Evolutionary conservation across 2,888 invertebrate species (phyloP).

Genomic region (Macaria notata): DNA sequence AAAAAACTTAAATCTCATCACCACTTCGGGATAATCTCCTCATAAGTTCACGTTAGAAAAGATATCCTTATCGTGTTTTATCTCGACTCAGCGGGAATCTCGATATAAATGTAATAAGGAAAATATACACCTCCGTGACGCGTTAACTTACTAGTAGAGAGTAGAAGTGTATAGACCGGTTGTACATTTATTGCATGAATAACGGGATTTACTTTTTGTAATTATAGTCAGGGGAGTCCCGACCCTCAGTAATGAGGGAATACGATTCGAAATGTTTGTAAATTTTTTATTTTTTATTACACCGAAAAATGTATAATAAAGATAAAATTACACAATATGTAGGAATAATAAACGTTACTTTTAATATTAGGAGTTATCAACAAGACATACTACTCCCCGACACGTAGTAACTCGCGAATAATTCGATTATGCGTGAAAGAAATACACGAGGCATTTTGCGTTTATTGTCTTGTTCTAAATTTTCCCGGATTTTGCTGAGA

Average conservation of each 20-base stretch:
- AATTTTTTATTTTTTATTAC: too few species aligned
- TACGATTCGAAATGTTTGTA: too few species aligned
- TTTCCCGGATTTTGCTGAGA: constrained; percentile 11
- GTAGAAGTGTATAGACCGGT: too few species aligned
- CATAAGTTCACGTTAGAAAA: constrained; percentile 14
- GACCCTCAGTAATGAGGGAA: too few species aligned
- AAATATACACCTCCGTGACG: constrained; percentile 25
- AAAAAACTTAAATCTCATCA: constrained; percentile 8
- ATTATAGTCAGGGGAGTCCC: too few species aligned
- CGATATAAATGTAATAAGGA: constrained; percentile 22
- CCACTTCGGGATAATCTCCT: constrained; percentile 6
- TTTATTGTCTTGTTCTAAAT: constrained; percentile 23
- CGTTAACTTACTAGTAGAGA: not conserved
- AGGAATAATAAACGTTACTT: too few species aligned
- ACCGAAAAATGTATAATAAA: too few species aligned
- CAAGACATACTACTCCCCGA: not conserved
- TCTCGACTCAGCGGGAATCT: constrained; percentile 22
- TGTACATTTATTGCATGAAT: too few species aligned
- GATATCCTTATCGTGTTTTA: constrained; percentile 20
- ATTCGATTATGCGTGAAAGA: constrained; percentile 27
- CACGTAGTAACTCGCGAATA: constrained; percentile 25
- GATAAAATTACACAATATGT: too few species aligned
- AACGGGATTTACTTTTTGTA: too few species aligned
- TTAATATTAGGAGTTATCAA: too few species aligned
- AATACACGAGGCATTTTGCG: constrained; percentile 23